phyloP scores from a whole-genome alignment of 1,140 invertebrate species.

The Coelopa frigida region DNA sequence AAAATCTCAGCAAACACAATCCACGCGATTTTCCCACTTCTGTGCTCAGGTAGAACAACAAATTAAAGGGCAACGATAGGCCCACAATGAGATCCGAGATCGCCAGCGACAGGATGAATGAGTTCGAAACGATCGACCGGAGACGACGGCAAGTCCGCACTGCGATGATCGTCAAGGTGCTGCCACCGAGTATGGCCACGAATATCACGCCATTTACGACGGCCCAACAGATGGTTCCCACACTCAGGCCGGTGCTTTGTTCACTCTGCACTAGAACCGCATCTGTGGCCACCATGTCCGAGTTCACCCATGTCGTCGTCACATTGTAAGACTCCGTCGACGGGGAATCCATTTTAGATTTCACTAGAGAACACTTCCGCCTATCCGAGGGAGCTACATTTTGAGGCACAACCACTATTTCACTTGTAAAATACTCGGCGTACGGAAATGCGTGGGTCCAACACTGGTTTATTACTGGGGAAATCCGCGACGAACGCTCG shows the following conservation, averaged over 20 bases:
- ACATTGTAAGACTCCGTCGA: too few relatives aligned
- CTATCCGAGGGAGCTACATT: too few relatives aligned
- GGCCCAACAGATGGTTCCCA: conserved; percentile 47
- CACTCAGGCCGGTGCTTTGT: background rate
- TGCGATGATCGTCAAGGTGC: conserved; percentile 63
- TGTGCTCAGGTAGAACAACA: conserved; percentile 58
- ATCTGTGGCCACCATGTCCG: too few relatives aligned
- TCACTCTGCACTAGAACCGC: too few relatives aligned
- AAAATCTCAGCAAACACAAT: conserved; percentile 62
- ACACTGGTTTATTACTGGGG: too few relatives aligned
- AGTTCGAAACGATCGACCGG: conserved; percentile 58
- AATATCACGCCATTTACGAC: conserved; percentile 57
- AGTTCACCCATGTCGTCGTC: too few relatives aligned
- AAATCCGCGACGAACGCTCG: too few relatives aligned
- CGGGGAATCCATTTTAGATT: too few relatives aligned
- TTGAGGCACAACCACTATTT: too few relatives aligned
- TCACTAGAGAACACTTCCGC: too few relatives aligned
- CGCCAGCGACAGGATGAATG: conserved; percentile 66
- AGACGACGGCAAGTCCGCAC: conserved; percentile 58
- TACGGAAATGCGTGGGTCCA: too few relatives aligned
- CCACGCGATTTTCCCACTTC: conserved; percentile 51
- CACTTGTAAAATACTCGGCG: too few relatives aligned
- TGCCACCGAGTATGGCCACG: conserved; percentile 58
- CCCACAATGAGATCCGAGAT: conserved; percentile 68
- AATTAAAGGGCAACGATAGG: conserved; percentile 63